A percentile compares a stretch with the other conserved stretches of the same genome.
Conservation (phyloP, 2,113 vertebrate genomes). For the Conger conger region DNA sequence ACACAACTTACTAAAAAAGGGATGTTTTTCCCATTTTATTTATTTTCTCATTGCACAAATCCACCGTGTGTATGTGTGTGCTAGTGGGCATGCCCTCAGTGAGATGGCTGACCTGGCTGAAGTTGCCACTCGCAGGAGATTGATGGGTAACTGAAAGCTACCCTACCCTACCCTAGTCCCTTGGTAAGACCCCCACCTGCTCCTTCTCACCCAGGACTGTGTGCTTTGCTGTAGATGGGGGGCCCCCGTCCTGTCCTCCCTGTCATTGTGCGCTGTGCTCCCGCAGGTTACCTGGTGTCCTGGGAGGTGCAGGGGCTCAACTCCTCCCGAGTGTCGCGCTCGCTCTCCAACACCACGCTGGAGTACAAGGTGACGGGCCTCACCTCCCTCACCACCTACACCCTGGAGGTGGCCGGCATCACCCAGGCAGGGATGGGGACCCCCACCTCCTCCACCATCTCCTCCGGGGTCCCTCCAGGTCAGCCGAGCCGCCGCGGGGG, state of each 20-base stretch:
- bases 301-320: conserved; percentile 84
- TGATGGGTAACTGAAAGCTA: background rate
- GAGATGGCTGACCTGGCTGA: background rate
- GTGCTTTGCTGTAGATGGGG: background rate
- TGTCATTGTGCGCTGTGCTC: conserved; percentile 34
- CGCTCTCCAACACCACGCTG: conserved; percentile 77
- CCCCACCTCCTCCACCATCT: conserved; percentile 84
- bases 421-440: conserved; percentile 77
- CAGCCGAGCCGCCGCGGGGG: conserved; percentile 22
- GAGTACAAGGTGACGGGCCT: conserved; percentile 86
- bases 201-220: background rate
- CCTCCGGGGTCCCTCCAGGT: conserved; percentile 96
- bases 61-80: background rate
- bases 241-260: background rate
- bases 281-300: conserved; percentile 82
- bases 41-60: background rate
- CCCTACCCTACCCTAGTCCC: background rate
- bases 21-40: background rate
- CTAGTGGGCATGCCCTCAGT: background rate
- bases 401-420: conserved; percentile 82
- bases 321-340: conserved; percentile 68
- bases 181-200: background rate
- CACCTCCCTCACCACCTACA: conserved; percentile 86
- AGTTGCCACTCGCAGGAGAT: background rate
- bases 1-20: background rate